phyloP scores from a whole-genome alignment of 2,797 vertebrate species.

The Scolopax rusticola region DNA sequence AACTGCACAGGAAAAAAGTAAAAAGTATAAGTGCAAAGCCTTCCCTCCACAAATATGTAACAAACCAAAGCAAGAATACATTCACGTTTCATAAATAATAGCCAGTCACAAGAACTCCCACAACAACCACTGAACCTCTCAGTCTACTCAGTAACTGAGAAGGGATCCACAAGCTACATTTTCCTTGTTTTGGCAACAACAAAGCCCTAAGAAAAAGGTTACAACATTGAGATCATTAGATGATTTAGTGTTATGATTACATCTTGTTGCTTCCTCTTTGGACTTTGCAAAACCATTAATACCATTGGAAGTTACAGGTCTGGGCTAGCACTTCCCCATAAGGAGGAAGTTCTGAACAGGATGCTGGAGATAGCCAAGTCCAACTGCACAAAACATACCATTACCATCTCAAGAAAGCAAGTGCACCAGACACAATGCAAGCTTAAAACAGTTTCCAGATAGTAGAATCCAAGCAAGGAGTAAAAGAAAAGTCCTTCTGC shows the following conservation, averaged over 20 bases:
- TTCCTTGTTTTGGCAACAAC: neutral
- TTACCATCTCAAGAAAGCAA: neutral
- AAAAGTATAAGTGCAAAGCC: neutral
- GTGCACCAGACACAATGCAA: neutral
- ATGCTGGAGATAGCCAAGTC: neutral
- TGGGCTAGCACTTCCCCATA: neutral
- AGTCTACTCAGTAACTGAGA: neutral
- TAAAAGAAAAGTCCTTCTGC: neutral
- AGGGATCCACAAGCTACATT: neutral
- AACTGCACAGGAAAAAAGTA: neutral
- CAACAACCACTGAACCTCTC: neutral
- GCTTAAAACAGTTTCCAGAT: neutral
- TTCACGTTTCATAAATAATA: neutral
- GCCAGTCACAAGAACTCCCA: neutral
- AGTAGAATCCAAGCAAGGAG: neutral
- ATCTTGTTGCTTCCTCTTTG: neutral
- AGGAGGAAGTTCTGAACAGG: neutral
- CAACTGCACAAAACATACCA: neutral
- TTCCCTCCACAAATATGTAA: neutral
- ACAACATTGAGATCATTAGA: neutral
- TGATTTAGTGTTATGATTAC: neutral
- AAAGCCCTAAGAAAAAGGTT: neutral
- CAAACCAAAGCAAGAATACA: neutral
- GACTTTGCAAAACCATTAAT: slow-evolving; percentile 11
- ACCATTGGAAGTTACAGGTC: neutral